Evolutionary conservation across 2,113 vertebrate genomes (phyloP).

Genomic region (Macquaria australasica): DNA sequence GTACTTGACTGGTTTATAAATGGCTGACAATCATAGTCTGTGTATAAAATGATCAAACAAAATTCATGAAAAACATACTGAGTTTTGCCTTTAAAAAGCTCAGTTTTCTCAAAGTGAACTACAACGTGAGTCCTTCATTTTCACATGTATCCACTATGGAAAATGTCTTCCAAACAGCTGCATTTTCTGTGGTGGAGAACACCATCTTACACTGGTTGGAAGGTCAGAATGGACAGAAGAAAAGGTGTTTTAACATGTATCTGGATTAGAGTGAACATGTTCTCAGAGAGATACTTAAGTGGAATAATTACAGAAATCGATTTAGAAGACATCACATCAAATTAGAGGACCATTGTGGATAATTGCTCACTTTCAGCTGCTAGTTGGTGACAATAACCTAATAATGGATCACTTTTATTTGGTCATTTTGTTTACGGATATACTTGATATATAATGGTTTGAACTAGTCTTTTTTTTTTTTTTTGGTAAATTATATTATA

Average conservation of each 20-base stretch:
- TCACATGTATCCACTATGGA: not conserved
- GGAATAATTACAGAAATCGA: conserved; percentile 6
- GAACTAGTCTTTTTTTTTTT: not conserved
- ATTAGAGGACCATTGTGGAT: conserved; percentile 2
- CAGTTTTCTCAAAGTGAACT: not conserved
- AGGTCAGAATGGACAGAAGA: not conserved
- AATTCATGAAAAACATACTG: not conserved
- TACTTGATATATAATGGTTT: not conserved
- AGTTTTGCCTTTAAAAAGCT: not conserved
- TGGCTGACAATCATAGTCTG: too few relatives aligned
- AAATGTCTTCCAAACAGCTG: not conserved
- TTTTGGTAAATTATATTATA: not conserved
- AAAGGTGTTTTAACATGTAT: not conserved
- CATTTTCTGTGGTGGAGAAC: not conserved
- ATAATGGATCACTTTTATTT: not conserved
- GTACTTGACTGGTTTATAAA: not conserved
- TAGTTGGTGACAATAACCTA: not conserved
- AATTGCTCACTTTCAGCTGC: not conserved
- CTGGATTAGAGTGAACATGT: not conserved
- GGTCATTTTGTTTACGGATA: not conserved
- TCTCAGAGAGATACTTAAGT: not conserved
- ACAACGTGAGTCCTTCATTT: not conserved
- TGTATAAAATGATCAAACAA: not conserved
- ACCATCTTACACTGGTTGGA: not conserved
- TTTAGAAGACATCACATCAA: not conserved